A percentile compares a stretch with the other conserved stretches of the same genome.
These are phyloP conservation scores for Microtus montanus DNA, from an alignment of 2,113 vertebrate genomes.

Conservation along the genomic window DNA sequence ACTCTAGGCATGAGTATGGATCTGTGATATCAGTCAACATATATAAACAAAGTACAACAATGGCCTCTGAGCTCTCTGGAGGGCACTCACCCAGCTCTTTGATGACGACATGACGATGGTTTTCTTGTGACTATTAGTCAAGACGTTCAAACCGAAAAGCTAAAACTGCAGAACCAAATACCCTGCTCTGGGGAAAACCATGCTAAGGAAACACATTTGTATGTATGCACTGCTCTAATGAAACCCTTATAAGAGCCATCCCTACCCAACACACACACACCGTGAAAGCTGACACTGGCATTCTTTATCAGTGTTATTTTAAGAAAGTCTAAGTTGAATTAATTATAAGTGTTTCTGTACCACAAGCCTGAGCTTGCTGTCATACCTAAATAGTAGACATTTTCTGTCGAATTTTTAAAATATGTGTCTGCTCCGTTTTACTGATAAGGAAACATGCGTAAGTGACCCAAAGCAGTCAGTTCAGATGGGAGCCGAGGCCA, in stretches of 20 bases:
- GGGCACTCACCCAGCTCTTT: background rate
- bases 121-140: conserved; percentile 26
- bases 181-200: background rate
- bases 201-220: background rate
- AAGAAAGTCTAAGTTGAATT: conserved; percentile 54
- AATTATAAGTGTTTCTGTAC: conserved; percentile 55
- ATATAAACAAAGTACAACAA: conserved; percentile 12
- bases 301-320: conserved; percentile 59
- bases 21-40: background rate
- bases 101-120: background rate
- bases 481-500: conserved; percentile 3
- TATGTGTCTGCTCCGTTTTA: conserved; percentile 56
- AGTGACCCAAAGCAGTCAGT: conserved; percentile 23
- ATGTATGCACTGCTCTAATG: background rate
- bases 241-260: background rate
- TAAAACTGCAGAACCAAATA: conserved; percentile 29
- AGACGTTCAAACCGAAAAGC: conserved; percentile 8
- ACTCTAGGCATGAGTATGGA: background rate
- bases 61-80: background rate
- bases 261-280: background rate
- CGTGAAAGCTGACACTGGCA: conserved; percentile 39
- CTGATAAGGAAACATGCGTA: conserved; percentile 57
- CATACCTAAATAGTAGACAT: conserved; percentile 51
- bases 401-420: conserved; percentile 28
- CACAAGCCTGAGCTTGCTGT: conserved; percentile 55